phyloP scores from a whole-genome alignment of 2,888 invertebrate species.

The Sepioteuthis lessoniana region DNA sequence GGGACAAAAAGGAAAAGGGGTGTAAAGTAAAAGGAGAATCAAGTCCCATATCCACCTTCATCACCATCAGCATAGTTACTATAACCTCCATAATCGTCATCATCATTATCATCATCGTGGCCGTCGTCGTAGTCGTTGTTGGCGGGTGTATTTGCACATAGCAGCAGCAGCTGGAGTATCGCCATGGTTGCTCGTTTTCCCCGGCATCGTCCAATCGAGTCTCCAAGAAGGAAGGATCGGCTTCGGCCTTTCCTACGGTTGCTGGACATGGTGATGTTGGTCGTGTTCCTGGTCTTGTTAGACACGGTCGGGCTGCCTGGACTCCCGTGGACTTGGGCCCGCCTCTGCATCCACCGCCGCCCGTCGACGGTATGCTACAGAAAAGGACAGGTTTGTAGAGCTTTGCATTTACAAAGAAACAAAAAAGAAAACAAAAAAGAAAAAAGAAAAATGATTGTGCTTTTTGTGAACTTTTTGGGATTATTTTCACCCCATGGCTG shows the following conservation, averaged over 20 bases:
- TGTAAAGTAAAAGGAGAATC: too few relatives aligned
- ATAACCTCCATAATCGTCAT: not conserved
- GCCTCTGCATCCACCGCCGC: slow-evolving; percentile 40
- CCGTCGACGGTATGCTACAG: slow-evolving; percentile 41
- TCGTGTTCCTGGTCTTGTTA: not conserved
- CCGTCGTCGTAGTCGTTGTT: not conserved
- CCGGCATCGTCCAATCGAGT: not conserved
- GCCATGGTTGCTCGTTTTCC: slow-evolving; percentile 15
- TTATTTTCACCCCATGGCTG: not conserved
- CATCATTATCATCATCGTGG: not conserved
- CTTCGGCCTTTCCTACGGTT: slow-evolving; percentile 33
- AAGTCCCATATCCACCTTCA: not conserved
- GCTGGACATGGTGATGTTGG: not conserved
- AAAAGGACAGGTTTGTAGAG: slow-evolving; percentile 41
- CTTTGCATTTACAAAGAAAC: too few relatives aligned
- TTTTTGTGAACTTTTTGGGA: not conserved
- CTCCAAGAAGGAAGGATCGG: slow-evolving; percentile 33
- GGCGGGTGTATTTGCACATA: not conserved
- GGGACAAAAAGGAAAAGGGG: too few relatives aligned
- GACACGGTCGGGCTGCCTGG: not conserved
- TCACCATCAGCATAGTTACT: not conserved
- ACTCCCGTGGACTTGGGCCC: not conserved
- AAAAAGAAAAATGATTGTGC: not conserved
- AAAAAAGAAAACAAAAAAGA: too few relatives aligned
- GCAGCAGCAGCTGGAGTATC: slow-evolving; percentile 41